Conservation (phyloP, 35 echinoderm and acorn worm genomes). For the Amphiura filiformis region DNA sequence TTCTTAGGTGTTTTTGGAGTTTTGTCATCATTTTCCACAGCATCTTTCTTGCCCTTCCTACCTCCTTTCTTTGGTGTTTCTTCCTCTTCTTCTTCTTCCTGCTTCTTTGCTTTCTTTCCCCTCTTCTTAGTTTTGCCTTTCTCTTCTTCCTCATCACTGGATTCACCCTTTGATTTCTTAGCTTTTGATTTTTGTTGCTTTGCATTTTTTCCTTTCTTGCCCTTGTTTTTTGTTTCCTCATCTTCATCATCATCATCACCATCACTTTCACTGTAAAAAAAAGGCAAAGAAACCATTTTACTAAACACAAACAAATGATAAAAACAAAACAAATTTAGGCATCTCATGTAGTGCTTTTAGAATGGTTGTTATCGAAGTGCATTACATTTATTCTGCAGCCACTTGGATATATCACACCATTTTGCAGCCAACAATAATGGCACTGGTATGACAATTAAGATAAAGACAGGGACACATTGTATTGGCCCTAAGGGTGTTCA, state of each 20-base stretch:
- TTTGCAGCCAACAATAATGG: no score
- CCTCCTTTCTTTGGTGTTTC: conserved; percentile 9
- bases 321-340: no score
- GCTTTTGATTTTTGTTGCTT: conserved; percentile 31
- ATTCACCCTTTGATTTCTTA: no score
- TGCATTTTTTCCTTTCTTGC: conserved; percentile 15
- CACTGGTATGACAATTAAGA: no score
- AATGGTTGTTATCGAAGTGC: no score
- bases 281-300: neutral
- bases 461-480: no score
- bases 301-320: neutral
- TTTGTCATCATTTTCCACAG: conserved; percentile 33
- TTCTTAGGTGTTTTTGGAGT: conserved; percentile 15
- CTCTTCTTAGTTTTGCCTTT: conserved; percentile 24
- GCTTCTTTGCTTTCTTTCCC: neutral
- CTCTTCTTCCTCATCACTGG: conserved; percentile 7
- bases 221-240: neutral
- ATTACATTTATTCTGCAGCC: no score
- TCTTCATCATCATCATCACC: conserved; percentile 31
- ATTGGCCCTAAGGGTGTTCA: no score
- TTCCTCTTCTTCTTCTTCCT: conserved; percentile 24
- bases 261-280: conserved; percentile 34
- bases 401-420: no score
- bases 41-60: conserved; percentile 2
- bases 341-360: no score